Evolutionary conservation across 2,888 invertebrate genomes (phyloP).

Genomic region (Cheiracanthium punctorium): DNA sequence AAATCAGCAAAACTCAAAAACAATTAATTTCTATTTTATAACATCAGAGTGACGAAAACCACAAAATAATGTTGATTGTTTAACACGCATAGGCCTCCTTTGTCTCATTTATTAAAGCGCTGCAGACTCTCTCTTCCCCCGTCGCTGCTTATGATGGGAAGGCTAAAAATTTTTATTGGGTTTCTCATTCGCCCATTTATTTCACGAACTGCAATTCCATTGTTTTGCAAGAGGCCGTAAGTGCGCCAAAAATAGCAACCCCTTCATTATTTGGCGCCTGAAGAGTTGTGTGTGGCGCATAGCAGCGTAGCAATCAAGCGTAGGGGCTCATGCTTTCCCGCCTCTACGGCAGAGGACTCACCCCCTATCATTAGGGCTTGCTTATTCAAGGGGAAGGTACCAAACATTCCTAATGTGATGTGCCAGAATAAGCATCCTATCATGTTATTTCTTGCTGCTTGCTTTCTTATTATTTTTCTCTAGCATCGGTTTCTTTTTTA

Average conservation of each 20-base stretch:
- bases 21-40: too few relatives aligned
- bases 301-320: constrained; percentile 52
- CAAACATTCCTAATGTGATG: constrained; percentile 69
- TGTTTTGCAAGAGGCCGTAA: constrained; percentile 6
- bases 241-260: constrained; percentile 48
- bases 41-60: too few relatives aligned
- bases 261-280: constrained; percentile 8
- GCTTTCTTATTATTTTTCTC: constrained; percentile 24
- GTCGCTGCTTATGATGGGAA: too few relatives aligned
- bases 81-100: too few relatives aligned
- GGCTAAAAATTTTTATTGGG: too few relatives aligned
- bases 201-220: too few relatives aligned
- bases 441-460: constrained; percentile 64
- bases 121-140: too few relatives aligned
- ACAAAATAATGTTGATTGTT: too few relatives aligned
- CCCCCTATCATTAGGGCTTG: constrained; percentile 66
- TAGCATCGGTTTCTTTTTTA: constrained; percentile 18
- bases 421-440: constrained; percentile 67
- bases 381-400: constrained; percentile 69
- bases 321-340: constrained; percentile 42
- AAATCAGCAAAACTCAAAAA: too few relatives aligned
- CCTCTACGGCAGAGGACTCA: constrained; percentile 30
- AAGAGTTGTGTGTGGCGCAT: constrained; percentile 40
- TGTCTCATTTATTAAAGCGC: too few relatives aligned
- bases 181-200: too few relatives aligned